phyloP scores from a whole-genome alignment of 92 coral and sea anemone genomes.

The Desmophyllum pertusum region DNA sequence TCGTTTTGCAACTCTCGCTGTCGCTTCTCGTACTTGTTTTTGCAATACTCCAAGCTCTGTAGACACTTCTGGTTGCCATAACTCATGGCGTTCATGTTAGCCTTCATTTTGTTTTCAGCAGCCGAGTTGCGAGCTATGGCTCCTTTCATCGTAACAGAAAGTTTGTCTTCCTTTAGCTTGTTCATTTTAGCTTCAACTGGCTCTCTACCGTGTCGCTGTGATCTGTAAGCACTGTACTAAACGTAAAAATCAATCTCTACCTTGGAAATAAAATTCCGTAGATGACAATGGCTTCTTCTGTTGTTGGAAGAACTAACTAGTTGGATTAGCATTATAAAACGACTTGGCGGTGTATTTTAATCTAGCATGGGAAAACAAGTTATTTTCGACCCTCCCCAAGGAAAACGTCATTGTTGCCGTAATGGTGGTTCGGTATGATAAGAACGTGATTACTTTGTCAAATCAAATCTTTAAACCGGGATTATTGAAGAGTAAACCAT shows the following conservation, averaged over 20 bases:
- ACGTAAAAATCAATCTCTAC: neutral
- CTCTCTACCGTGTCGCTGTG: neutral
- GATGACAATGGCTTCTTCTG: neutral
- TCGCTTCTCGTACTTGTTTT: conserved; percentile 48
- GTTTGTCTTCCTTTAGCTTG: conserved; percentile 39
- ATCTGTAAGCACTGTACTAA: too few species aligned
- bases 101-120: conserved; percentile 56
- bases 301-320: neutral
- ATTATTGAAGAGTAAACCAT: neutral
- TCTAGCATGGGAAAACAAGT: neutral
- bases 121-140: conserved; percentile 48
- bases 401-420: neutral
- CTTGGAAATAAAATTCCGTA: neutral
- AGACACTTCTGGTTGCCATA: conserved; percentile 33
- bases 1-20: conserved; percentile 38
- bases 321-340: neutral
- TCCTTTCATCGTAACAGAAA: conserved; percentile 44
- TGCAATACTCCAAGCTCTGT: conserved; percentile 23
- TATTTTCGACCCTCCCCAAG: neutral
- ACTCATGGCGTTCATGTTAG: conserved; percentile 18
- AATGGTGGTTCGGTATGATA: neutral
- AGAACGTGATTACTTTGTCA: neutral
- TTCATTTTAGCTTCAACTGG: conserved; percentile 27
- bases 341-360: neutral
- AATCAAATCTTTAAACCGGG: neutral